Percentiles rank a stretch among this genome's conserved stretches.
Conservation (phyloP, 2,888 invertebrate species). For the Synergus gifuensis region DNA sequence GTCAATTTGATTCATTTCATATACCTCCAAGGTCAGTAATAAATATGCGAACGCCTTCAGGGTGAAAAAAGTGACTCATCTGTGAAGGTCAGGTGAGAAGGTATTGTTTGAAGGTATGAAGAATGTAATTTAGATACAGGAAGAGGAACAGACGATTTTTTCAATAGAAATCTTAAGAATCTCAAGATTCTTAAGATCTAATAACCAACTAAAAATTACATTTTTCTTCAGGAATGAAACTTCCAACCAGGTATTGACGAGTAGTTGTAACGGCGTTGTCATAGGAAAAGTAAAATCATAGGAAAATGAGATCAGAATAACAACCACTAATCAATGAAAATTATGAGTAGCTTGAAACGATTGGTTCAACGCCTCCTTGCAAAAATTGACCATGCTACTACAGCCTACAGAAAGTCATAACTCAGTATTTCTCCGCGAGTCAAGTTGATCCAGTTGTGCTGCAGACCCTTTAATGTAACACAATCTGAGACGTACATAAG, state of each 20-base stretch:
- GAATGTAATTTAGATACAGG: neutral
- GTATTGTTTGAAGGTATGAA: neutral
- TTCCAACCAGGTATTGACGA: neutral
- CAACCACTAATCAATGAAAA: constrained; percentile 8
- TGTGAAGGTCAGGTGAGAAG: neutral
- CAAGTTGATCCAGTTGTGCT: constrained; percentile 23
- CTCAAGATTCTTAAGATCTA: neutral
- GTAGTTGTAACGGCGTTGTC: neutral
- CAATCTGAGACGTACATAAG: constrained; percentile 22
- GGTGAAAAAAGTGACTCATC: neutral
- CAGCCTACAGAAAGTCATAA: constrained; percentile 11
- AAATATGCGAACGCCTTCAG: neutral
- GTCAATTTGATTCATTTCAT: constrained; percentile 14
- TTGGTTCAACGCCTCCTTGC: neutral
- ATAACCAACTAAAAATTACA: neutral
- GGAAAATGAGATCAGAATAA: constrained; percentile 6
- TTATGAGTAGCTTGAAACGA: constrained; percentile 34
- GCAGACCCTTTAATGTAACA: constrained; percentile 34
- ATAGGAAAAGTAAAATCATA: too few species aligned
- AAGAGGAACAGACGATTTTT: neutral
- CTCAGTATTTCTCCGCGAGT: constrained; percentile 2
- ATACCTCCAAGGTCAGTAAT: neutral
- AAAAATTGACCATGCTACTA: constrained; percentile 13
- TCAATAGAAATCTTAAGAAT: neutral
- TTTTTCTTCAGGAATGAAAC: neutral